A percentile compares a stretch with the other conserved stretches of the same genome.
phyloP scores from a whole-genome alignment of 2,797 vertebrate genomes.

The Pelobates cultripes region DNA sequence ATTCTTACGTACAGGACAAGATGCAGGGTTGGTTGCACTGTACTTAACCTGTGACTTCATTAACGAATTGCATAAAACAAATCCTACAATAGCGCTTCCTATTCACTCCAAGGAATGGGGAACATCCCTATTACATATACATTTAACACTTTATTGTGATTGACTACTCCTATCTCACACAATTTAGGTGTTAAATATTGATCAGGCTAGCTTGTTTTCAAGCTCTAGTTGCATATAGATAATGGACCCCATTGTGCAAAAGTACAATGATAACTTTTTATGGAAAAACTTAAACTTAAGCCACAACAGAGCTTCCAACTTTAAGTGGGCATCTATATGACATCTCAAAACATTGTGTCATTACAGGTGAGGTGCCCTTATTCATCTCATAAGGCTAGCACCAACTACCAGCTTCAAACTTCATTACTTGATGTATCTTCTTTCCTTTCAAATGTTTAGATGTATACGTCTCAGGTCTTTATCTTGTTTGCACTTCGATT shows the following conservation, averaged over 20 bases:
- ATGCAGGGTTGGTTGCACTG: conserved; percentile 37
- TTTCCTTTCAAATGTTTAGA: conserved; percentile 50
- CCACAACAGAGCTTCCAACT: conserved; percentile 48
- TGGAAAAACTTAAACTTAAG: conserved; percentile 29
- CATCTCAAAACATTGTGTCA: conserved; percentile 32
- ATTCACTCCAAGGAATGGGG: conserved; percentile 41
- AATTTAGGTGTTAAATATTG: neutral
- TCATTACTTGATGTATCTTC: conserved; percentile 39
- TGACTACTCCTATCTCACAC: neutral
- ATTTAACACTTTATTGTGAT: conserved; percentile 3
- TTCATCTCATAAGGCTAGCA: conserved; percentile 35
- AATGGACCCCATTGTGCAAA: conserved; percentile 31
- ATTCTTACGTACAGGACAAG: neutral
- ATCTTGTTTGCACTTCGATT: conserved; percentile 53
- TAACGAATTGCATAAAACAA: conserved; percentile 27
- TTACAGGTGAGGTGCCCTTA: conserved; percentile 19
- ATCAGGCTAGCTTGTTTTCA: conserved; percentile 18
- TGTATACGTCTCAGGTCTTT: conserved; percentile 55
- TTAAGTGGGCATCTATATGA: conserved; percentile 22
- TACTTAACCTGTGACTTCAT: conserved; percentile 30
- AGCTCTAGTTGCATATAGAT: conserved; percentile 23
- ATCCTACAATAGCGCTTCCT: conserved; percentile 44
- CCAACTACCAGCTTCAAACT: conserved; percentile 50
- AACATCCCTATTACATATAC: conserved; percentile 12
- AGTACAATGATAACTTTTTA: conserved; percentile 31